Percentiles rank a stretch among this genome's conserved stretches.
Conservation (phyloP, 2,888 invertebrate genomes). For the Caenorhabditis afra region DNA sequence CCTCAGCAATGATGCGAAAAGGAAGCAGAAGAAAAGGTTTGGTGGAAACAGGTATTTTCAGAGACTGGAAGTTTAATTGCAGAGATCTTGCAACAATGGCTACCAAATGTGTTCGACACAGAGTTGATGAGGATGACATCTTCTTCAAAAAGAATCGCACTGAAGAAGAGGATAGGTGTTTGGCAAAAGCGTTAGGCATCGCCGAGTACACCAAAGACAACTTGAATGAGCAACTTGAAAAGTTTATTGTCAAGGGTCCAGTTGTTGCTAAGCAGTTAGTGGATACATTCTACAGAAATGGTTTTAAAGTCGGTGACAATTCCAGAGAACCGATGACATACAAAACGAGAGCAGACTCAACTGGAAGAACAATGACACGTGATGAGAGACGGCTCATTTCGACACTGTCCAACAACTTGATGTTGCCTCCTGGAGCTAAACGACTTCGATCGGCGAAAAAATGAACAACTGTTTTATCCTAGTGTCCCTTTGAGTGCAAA, state of each 20-base stretch:
- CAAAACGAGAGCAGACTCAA: neutral
- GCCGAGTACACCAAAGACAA: neutral
- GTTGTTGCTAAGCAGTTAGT: too few species aligned
- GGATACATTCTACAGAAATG: too few species aligned
- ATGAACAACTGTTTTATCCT: too few species aligned
- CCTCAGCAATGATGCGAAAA: too few species aligned
- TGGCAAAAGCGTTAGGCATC: conserved; percentile 8
- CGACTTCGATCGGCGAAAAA: neutral
- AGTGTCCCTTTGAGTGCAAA: too few species aligned
- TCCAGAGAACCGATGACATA: neutral
- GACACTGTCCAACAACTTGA: neutral
- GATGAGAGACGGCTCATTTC: conserved; percentile 17
- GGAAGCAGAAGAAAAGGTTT: too few species aligned
- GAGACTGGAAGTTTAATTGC: too few species aligned
- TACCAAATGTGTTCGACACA: neutral
- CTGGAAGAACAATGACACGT: neutral
- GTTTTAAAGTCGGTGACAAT: too few species aligned
- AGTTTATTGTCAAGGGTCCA: too few species aligned
- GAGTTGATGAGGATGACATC: neutral
- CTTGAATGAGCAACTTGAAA: neutral
- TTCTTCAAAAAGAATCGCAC: conserved; percentile 4
- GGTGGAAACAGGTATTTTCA: too few species aligned
- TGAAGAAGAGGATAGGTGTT: conserved; percentile 1
- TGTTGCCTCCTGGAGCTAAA: neutral
- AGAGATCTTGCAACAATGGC: too few species aligned